Evolutionary conservation across 2,888 invertebrate genomes (phyloP), one percentile per base, ranked within the genome.

Genomic region (Seira musarum): DNA sequence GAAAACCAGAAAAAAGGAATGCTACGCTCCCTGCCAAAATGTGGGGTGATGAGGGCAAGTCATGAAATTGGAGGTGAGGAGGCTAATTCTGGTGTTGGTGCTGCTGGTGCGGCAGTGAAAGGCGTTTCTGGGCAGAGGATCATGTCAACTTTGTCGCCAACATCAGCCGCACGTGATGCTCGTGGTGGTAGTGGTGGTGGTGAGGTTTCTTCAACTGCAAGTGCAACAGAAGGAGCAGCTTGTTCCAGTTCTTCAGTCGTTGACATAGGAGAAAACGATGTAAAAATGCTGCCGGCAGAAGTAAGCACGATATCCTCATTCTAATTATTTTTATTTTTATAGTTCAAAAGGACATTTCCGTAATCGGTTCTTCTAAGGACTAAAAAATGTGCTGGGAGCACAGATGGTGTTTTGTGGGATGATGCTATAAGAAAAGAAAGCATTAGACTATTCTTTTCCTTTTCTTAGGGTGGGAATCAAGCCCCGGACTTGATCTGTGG

Each of bases 401-500:
- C 25, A 65, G 25, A 65, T 65, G 30, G 25, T 65, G 2, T 60
- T n/a, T 3, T 49, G 49, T 49, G 35, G 19, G 65, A 10, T 19
- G 65, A 65, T 35, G 65, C 25, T 19, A 57, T 3, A 21, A 25
- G 19, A 63, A 25, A 65, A n/a, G 63, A 63, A 30, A 65, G 25
- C 65, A 30, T 65, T 65, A 10, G 63, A 19, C 13, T 24, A 63
- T 24, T 5, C 2, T 2, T 46, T 46, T 13, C n/a, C 60, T 49
- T 64, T 69, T 65, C 61, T 64, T 60, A 84, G 84, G 76, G 64
- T 71, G 69, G 73, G 6, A 76, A 83, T 53, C 80, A 82, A 15
- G 80, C 86, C 10, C 86, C 84, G 6, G 86, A 86, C 71, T 78
- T 86, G 49, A 86, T 86, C 60, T 82, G 84, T 22, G 84, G 83